Evolutionary conservation across 1,140 invertebrate species (phyloP), one percentile per base, ranked within the genome.

Genomic region (Ostrea denselamellosa): DNA sequence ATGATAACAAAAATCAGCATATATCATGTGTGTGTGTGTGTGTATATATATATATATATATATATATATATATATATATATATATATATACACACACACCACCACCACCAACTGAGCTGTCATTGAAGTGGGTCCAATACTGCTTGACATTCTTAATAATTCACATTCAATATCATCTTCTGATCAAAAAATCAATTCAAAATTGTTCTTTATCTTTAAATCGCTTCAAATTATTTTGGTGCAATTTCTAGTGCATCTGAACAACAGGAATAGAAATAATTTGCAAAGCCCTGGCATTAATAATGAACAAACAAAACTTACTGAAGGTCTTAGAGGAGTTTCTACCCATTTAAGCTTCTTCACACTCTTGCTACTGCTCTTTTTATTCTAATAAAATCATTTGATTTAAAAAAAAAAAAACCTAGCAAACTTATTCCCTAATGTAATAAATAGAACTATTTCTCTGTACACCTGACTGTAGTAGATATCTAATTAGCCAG

Each of bases 1-100:
- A 77, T 77, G 68, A 77, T 77, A 28, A 77, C 68, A 25, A 77
- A 62, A 28, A 77, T 77, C 25, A 22, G 17, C 68, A 77, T 28
- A 77, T 25, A 77, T 77, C 28, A 44, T 44, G 34, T 44, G n/a
- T n/a, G n/a, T n/a, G n/a, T n/a, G n/a, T n/a, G n/a, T n/a, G n/a
- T n/a, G n/a, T n/a, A n/a, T n/a, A n/a, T n/a, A n/a, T n/a, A n/a
- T n/a, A n/a, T n/a, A n/a, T n/a, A n/a, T n/a, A n/a, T n/a, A n/a
- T n/a, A n/a, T n/a, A n/a, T n/a, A n/a, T n/a, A n/a, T n/a, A n/a
- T n/a, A n/a, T n/a, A n/a, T n/a, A n/a, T n/a, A n/a, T n/a, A n/a
- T n/a, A n/a, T n/a, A n/a, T n/a, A n/a, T n/a, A n/a, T n/a, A n/a
- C n/a, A n/a, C n/a, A n/a, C n/a, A n/a, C n/a, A n/a, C n/a, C n/a